Base-by-base conservation (phyloP, 2,888 invertebrate species). In the Phania funesta region DNA sequence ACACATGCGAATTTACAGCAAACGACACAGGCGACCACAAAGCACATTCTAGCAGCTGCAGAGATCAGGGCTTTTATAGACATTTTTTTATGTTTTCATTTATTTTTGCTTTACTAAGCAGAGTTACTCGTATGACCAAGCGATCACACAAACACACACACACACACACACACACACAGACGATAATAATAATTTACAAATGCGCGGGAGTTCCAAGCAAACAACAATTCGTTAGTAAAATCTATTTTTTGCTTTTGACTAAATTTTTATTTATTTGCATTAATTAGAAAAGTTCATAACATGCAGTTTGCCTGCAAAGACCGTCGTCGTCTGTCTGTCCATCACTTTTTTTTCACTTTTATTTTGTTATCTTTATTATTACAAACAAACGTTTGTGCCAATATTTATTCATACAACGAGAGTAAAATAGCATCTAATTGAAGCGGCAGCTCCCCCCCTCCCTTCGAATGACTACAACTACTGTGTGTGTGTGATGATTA, bases 201-300 rank as follows among this genome's bases (percentile, higher is more conserved):
- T 73, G 60, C 76, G 76, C 77, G 56, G 77, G 75, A 80, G 78
- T 73, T 74, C 56, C 67, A 74, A 26, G 68, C 48, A 24, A 56
- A 16, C n/a, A 71, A 65, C 56, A 56, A 24, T 29, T 68, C 26
- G 70, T 58, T n/a, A 9, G 48, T 52, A 38, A 41, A n/a, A 6
- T 68, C 38, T 38, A 22, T 35, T 56, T 71, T 44, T 20, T 52
- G 18, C 26, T 44, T 4, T 24, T 70, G 44, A 48, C 54, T 48
- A 62, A 67, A 20, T 58, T 74, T 67, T 73, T 67, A 46, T 76
- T 58, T 65, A 76, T 82, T 82, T 82, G 82, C 82, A 82, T 82
- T 78, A 82, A 82, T 82, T 82, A 82, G 78, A 82, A 82, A 82
- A 82, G 82, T 82, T 82, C 70, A 78, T 78, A 82, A 75, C 82